phyloP scores from a whole-genome alignment of 2,797 vertebrate species.

The Chelmon rostratus region DNA sequence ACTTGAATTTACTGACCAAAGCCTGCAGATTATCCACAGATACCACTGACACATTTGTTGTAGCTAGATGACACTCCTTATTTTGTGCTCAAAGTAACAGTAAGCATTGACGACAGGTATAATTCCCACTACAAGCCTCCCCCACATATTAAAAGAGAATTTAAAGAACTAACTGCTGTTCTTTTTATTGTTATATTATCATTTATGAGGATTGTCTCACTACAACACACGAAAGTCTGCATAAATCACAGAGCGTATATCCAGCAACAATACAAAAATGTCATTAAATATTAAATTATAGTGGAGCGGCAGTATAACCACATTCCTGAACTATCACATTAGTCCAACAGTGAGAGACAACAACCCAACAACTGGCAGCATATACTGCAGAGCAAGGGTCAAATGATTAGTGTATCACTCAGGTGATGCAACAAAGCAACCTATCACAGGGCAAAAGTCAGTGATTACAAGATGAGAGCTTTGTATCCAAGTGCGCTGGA shows the following conservation, averaged over 20 bases:
- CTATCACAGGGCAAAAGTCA: slow-evolving; percentile 72
- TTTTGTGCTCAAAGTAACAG: background rate
- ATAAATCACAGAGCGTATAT: background rate
- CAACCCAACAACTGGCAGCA: slow-evolving; percentile 9
- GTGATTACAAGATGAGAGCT: slow-evolving; percentile 41
- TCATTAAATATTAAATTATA: background rate
- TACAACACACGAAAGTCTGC: background rate
- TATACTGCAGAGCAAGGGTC: slow-evolving; percentile 70
- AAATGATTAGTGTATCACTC: slow-evolving; percentile 70
- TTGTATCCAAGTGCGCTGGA: slow-evolving; percentile 15
- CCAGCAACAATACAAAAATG: slow-evolving; percentile 2
- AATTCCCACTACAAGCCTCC: background rate
- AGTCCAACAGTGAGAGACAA: slow-evolving; percentile 1
- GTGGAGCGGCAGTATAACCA: background rate
- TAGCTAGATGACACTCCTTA: background rate
- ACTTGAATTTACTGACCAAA: background rate
- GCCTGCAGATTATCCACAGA: background rate
- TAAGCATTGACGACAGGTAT: background rate
- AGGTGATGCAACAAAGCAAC: slow-evolving; percentile 68
- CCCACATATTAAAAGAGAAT: background rate
- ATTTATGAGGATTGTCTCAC: background rate
- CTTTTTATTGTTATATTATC: background rate
- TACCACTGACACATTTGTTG: background rate
- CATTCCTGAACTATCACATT: background rate
- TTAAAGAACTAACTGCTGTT: background rate